A percentile compares a stretch with the other conserved stretches of the same genome.
Conservation (phyloP, 2,113 vertebrate species). For the Capra hircus region DNA sequence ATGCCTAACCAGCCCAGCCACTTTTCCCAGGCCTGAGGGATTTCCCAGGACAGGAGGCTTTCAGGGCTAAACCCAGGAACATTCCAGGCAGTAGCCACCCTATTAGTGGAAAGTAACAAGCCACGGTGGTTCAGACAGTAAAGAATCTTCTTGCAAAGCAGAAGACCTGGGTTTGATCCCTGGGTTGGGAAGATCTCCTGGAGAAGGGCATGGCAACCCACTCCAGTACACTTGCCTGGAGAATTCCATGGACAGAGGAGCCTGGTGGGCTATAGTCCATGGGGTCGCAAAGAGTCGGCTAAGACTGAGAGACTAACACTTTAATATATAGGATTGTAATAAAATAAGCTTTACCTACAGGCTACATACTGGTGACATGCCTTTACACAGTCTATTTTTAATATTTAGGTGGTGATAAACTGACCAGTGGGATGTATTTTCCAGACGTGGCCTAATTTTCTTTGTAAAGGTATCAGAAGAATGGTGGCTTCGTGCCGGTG, state of each 20-base stretch:
- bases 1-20: neutral
- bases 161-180: neutral
- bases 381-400: neutral
- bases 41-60: neutral
- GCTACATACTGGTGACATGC: neutral
- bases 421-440: neutral
- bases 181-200: neutral
- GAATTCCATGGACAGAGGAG: neutral
- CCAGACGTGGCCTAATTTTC: neutral
- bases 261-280: neutral
- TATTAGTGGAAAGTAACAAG: neutral
- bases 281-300: fast-evolving
- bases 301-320: neutral
- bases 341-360: neutral
- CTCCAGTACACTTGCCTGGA: neutral
- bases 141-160: neutral
- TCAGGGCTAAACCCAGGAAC: neutral
- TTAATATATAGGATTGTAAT: fast-evolving
- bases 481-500: neutral
- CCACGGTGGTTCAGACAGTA: neutral
- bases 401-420: neutral
- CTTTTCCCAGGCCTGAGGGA: neutral
- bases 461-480: neutral
- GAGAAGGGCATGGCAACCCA: neutral
- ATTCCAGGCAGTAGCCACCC: neutral